Conservation (phyloP, 2,888 invertebrate genomes). For the Hemistola chrysoprasaria region DNA sequence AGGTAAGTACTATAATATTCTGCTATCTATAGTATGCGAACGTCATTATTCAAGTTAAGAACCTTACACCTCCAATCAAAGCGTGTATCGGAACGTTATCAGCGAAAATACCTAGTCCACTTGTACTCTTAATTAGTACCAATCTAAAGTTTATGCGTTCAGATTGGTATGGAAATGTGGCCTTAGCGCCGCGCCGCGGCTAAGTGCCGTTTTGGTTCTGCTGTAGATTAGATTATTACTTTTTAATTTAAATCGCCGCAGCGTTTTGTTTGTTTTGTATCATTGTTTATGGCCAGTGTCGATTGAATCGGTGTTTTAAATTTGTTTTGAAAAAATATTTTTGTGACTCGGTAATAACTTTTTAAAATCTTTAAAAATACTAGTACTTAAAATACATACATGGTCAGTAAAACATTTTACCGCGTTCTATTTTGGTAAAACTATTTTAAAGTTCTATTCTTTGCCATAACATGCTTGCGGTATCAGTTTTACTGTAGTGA, state of each 20-base stretch:
- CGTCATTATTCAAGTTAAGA: too few relatives aligned
- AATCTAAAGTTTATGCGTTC: constrained; percentile 74
- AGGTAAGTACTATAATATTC: too few relatives aligned
- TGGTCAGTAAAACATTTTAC: too few relatives aligned
- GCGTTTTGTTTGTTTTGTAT: constrained; percentile 35
- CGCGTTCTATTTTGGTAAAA: too few relatives aligned
- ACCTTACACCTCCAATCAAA: constrained; percentile 5
- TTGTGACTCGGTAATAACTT: too few relatives aligned
- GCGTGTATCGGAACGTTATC: constrained; percentile 13
- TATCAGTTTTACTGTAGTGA: too few relatives aligned
- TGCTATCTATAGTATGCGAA: too few relatives aligned
- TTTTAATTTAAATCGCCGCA: constrained; percentile 38
- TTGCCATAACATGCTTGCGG: too few relatives aligned
- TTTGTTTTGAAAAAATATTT: not conserved
- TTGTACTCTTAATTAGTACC: constrained; percentile 70
- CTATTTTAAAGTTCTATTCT: too few relatives aligned
- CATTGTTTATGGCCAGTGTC: constrained; percentile 15
- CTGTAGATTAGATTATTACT: constrained; percentile 68
- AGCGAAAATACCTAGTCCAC: constrained; percentile 16
- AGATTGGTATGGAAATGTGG: constrained; percentile 76
- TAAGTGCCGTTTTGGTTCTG: constrained; percentile 74
- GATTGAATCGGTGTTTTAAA: constrained; percentile 5
- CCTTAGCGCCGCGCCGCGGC: constrained; percentile 39
- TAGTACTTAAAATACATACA: too few relatives aligned
- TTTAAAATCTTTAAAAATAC: too few relatives aligned